phyloP scores from a whole-genome alignment of 2,113 vertebrate genomes.

The Clarias gariepinus region DNA sequence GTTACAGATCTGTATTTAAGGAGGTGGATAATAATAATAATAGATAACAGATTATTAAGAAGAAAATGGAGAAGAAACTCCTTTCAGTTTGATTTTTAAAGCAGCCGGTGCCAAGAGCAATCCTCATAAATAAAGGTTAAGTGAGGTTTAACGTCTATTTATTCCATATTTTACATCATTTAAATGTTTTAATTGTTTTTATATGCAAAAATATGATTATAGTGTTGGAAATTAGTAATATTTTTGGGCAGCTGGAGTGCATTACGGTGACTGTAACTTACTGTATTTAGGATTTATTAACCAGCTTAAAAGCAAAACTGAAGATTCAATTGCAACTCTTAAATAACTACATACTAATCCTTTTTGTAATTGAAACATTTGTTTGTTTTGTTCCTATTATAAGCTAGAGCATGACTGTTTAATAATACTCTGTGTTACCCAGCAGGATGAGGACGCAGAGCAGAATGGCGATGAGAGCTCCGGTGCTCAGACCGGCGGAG shows the following conservation, averaged over 20 bases:
- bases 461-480: constrained; percentile 94
- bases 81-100: too few relatives aligned
- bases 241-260: too few relatives aligned
- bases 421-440: constrained; percentile 73
- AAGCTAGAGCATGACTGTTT: background rate
- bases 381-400: background rate
- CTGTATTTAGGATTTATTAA: background rate
- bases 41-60: background rate
- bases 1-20: background rate
- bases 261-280: background rate
- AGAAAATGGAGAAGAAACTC: too few relatives aligned
- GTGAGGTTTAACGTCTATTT: too few relatives aligned
- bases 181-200: too few relatives aligned
- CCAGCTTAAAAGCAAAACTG: background rate
- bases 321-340: background rate
- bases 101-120: too few relatives aligned
- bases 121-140: too few relatives aligned
- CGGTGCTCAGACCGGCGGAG: constrained; percentile 92
- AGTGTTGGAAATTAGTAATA: too few relatives aligned
- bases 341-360: background rate
- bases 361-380: too few relatives aligned
- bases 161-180: too few relatives aligned
- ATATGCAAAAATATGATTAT: too few relatives aligned
- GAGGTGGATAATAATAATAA: background rate
- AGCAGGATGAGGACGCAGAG: constrained; percentile 94